Evolutionary conservation across 2,113 vertebrate species (phyloP).

Genomic region (Echinops telfairi): DNA sequence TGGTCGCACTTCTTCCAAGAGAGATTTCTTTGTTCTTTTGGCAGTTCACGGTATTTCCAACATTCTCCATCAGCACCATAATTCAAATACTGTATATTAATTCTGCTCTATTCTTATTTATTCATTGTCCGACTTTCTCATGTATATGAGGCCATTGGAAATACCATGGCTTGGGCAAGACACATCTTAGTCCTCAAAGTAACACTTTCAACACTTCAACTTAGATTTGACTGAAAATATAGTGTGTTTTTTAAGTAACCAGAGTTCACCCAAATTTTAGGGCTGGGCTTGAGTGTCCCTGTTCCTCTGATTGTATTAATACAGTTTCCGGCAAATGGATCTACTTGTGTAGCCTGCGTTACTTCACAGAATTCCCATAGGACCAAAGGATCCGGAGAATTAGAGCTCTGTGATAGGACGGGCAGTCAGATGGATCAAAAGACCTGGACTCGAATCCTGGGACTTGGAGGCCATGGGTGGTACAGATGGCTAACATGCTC

Average conservation of each 20-base stretch:
- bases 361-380: not conserved
- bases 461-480: not conserved
- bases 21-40: no score
- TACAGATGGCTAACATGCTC: not conserved
- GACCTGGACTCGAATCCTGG: constrained; percentile 12
- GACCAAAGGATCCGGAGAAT: constrained; percentile 37
- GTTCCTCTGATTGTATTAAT: not conserved
- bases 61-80: no score
- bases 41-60: no score
- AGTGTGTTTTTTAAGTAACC: not conserved
- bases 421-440: not conserved
- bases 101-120: no score
- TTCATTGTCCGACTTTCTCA: no score
- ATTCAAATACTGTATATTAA: no score
- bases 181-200: no score
- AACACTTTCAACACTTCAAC: no score
- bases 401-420: not conserved
- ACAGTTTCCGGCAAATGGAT: not conserved
- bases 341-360: constrained; percentile 41
- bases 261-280: not conserved
- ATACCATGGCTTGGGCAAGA: no score
- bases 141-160: no score
- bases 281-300: not conserved
- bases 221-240: not conserved
- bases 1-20: no score